Percentiles rank a stretch among this genome's conserved stretches.
phyloP scores from a whole-genome alignment of 2,113 vertebrate genomes.

The Hiodon tergisus region DNA sequence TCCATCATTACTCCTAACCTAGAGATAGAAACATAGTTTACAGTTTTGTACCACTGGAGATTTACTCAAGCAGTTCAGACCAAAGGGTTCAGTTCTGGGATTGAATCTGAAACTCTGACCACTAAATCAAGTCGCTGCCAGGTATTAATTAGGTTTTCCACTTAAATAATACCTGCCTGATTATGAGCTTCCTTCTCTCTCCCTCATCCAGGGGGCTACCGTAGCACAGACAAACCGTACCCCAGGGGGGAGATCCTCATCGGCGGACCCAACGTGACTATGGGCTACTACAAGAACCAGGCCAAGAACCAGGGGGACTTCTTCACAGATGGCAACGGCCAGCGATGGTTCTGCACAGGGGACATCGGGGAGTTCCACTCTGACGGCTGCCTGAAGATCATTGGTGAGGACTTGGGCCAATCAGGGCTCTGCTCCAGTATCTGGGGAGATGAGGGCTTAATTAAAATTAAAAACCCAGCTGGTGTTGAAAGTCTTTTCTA shows the following conservation, averaged over 20 bases:
- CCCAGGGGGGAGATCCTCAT: conserved; percentile 91
- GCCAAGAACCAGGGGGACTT: conserved; percentile 77
- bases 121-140: no score
- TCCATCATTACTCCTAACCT: neutral
- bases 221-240: conserved; percentile 83
- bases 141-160: no score
- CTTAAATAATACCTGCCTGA: neutral
- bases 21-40: neutral
- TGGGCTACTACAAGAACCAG: conserved; percentile 93
- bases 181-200: neutral
- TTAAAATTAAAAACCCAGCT: neutral
- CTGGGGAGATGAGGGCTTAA: neutral
- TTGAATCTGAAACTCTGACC: no score
- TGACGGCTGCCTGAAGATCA: conserved; percentile 94
- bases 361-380: conserved; percentile 89
- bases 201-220: conserved; percentile 76
- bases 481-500: neutral
- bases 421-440: neutral
- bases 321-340: conserved; percentile 77
- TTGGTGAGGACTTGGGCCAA: conserved; percentile 67
- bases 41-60: neutral
- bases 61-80: neutral
- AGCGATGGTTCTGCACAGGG: conserved; percentile 93
- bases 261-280: conserved; percentile 86
- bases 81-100: no score